Evolutionary conservation across 1,140 invertebrate genomes (phyloP), one percentile per base, ranked within the genome.

Genomic region (Eubasilissa regina): DNA sequence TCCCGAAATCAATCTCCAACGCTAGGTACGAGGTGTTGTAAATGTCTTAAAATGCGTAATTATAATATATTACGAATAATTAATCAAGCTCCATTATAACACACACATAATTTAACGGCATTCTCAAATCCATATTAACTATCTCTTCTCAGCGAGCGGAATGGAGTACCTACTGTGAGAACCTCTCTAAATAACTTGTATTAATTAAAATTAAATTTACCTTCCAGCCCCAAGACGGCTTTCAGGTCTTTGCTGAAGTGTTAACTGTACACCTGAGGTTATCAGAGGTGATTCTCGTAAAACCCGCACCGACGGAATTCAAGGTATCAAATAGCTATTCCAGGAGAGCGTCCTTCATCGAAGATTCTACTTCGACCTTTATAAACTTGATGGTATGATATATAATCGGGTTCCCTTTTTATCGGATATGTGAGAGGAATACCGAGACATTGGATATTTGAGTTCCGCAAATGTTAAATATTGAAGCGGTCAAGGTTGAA

Each of bases 201-300:
- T 64, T 64, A 64, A 64, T 64, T 64, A 64, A 64, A 64, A 64
- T 19, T 19, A 64, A 64, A 64, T 64, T 64, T 64, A 64, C 60
- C 60, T 64, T 64, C 60, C 19, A 64, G 48, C 60, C 60, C 60
- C 17, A 64, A 64, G 60, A 64, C 19, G 60, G 60, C 25, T 35
- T 64, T 64, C 60, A 43, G 35, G 60, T 43, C 60, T 64, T 15
- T 43, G 60, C 19, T 64, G 60, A 64, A 64, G 60, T 64, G 60
- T 64, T 64, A 64, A 64, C 60, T 64, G 19, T 35, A 43, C 60
- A 64, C 60, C 60, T 43, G 60, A 64, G 60, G 60, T 64, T 64
- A 64, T 64, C 60, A 64, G 13, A 64, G 60, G 60, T 35, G 19
- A 64, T 43, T 43, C 35, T 12, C 25, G 7, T 64, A 44, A 35